A percentile compares a stretch with the other conserved stretches of the same genome.
Evolutionary conservation across 1,140 invertebrate genomes (phyloP).

Genomic region (Drosophila yakuba): DNA sequence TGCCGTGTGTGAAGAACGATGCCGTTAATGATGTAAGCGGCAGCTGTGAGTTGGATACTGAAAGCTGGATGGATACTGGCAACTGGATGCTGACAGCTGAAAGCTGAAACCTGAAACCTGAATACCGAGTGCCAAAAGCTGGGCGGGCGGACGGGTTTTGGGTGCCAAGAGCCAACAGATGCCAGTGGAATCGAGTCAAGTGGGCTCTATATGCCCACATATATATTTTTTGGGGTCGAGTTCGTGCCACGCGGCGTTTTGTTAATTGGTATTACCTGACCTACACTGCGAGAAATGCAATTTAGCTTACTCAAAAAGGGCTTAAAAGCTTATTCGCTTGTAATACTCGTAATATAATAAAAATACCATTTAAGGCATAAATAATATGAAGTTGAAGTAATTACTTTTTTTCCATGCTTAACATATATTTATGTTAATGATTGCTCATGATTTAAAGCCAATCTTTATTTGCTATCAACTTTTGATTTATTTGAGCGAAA

Average conservation of each 20-base stretch:
- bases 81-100: conserved; percentile 20
- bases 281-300: conserved; percentile 2
- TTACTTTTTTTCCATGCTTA: too few relatives aligned
- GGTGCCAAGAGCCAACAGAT: conserved; percentile 17
- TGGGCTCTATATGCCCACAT: conserved; percentile 20
- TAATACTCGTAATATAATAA: too few relatives aligned
- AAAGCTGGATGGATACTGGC: conserved; percentile 19
- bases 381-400: too few relatives aligned
- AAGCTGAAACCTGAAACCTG: conserved; percentile 19
- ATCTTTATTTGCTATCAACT: too few relatives aligned
- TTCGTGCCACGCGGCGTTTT: conserved; percentile 45
- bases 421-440: too few relatives aligned
- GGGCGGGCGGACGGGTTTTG: not conserved
- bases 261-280: conserved; percentile 69
- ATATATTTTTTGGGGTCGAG: conserved; percentile 68
- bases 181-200: conserved; percentile 48
- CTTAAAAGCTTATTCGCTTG: too few relatives aligned
- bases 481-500: too few relatives aligned
- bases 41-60: conserved; percentile 37
- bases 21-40: conserved; percentile 79
- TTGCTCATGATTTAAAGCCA: too few relatives aligned
- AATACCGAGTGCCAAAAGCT: conserved; percentile 43
- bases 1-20: conserved; percentile 74
- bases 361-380: too few relatives aligned
- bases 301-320: not conserved